phyloP scores from a whole-genome alignment of 2,888 invertebrate species.

The Idaea aversata region DNA sequence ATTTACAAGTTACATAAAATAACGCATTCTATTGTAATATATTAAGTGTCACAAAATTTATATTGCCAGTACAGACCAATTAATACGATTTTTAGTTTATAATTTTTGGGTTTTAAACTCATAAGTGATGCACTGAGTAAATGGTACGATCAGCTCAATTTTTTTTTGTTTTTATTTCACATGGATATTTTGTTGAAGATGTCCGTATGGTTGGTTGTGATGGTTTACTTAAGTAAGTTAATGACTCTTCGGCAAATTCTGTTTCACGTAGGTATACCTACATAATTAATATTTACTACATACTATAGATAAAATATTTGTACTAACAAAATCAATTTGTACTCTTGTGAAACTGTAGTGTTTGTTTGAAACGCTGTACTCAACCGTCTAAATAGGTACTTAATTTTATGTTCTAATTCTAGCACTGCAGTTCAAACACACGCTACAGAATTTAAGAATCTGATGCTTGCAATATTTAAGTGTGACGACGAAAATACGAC shows the following conservation, averaged over 20 bases:
- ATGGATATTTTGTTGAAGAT: constrained; percentile 69
- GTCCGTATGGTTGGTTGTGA: constrained; percentile 80
- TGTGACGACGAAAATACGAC: constrained; percentile 15
- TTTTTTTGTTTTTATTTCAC: constrained; percentile 59
- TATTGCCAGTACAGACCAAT: constrained; percentile 72
- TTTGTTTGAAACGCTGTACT: constrained; percentile 28
- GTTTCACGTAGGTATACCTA: constrained; percentile 56
- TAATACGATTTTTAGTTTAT: constrained; percentile 61
- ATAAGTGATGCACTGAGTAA: constrained; percentile 59
- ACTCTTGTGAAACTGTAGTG: constrained; percentile 44
- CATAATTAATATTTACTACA: constrained; percentile 51
- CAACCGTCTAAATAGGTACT: neutral
- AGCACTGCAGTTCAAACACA: constrained; percentile 37
- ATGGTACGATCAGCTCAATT: constrained; percentile 62
- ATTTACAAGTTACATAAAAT: constrained; percentile 65
- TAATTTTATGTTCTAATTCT: constrained; percentile 28
- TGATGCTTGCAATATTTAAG: constrained; percentile 59
- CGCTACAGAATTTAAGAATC: constrained; percentile 40
- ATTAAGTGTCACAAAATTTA: constrained; percentile 68
- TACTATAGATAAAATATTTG: constrained; percentile 39
- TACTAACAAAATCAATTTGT: constrained; percentile 51
- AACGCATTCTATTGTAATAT: constrained; percentile 62
- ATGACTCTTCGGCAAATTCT: constrained; percentile 65
- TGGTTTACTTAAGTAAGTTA: constrained; percentile 80
- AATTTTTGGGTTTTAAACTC: constrained; percentile 68